phyloP scores from a whole-genome alignment of 2,888 invertebrate species.

The Lepidochitona cinerea region DNA sequence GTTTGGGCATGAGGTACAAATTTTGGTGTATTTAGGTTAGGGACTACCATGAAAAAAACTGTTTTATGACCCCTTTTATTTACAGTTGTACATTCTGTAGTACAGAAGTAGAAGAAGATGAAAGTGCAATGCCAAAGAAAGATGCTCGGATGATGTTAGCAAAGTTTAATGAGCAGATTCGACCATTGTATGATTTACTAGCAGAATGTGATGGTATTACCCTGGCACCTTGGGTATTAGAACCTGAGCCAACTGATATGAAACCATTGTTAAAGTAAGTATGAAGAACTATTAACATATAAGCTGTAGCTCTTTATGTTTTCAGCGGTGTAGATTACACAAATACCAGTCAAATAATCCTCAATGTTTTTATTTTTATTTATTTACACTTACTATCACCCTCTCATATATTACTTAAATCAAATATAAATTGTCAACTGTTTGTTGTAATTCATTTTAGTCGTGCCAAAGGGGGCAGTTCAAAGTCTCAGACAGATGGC shows the following conservation, averaged over 20 bases:
- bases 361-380: too few relatives aligned
- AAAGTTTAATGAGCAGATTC: constrained; percentile 90
- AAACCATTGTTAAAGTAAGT: neutral
- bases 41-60: too few relatives aligned
- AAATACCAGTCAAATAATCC: too few relatives aligned
- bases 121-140: constrained; percentile 91
- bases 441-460: too few relatives aligned
- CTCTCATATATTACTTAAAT: too few relatives aligned
- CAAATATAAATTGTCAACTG: too few relatives aligned
- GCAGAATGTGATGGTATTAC: constrained; percentile 90
- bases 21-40: too few relatives aligned
- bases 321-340: too few relatives aligned
- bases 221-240: constrained; percentile 91
- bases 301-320: too few relatives aligned
- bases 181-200: constrained; percentile 89
- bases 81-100: constrained; percentile 83
- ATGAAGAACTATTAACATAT: too few relatives aligned
- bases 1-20: too few relatives aligned
- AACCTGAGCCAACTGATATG: constrained; percentile 80
- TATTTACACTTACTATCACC: too few relatives aligned
- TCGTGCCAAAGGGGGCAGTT: neutral
- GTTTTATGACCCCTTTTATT: neutral
- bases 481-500: neutral
- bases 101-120: constrained; percentile 93
- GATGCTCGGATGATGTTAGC: constrained; percentile 92